A percentile compares a stretch with the other conserved stretches of the same genome.
Evolutionary conservation across 1,140 invertebrate genomes (phyloP).

Genomic region (Ceratoteleas bidentatus): DNA sequence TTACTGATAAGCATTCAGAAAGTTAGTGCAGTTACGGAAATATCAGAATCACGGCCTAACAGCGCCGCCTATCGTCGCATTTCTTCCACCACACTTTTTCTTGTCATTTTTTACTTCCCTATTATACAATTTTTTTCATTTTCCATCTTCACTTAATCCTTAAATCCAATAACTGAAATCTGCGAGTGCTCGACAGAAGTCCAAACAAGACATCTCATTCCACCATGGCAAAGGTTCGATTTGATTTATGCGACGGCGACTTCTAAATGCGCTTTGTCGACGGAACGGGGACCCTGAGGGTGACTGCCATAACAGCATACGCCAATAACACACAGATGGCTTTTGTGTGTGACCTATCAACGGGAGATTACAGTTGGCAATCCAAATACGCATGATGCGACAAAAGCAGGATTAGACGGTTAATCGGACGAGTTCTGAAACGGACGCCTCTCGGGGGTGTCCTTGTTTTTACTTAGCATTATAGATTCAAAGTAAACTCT

Average conservation of each 20-base stretch:
- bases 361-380: conserved; percentile 23
- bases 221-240: too few species aligned
- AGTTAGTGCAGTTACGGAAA: too few species aligned
- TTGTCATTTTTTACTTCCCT: too few species aligned
- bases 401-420: conserved; percentile 15
- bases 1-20: too few species aligned
- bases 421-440: conserved; percentile 6
- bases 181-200: too few species aligned
- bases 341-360: conserved; percentile 4
- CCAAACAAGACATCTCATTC: too few species aligned
- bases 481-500: conserved; percentile 9
- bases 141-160: too few species aligned
- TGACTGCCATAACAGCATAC: conserved; percentile 9
- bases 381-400: conserved; percentile 1
- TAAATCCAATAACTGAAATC: too few species aligned
- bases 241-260: conserved; percentile 14
- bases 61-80: too few species aligned
- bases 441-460: not conserved
- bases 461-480: conserved; percentile 3
- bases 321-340: conserved; percentile 28
- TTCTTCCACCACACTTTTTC: too few species aligned
- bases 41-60: too few species aligned
- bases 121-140: too few species aligned
- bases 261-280: conserved; percentile 5
- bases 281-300: not conserved